Conservation (phyloP, 2,888 invertebrate species). For the Clivina fossor region DNA sequence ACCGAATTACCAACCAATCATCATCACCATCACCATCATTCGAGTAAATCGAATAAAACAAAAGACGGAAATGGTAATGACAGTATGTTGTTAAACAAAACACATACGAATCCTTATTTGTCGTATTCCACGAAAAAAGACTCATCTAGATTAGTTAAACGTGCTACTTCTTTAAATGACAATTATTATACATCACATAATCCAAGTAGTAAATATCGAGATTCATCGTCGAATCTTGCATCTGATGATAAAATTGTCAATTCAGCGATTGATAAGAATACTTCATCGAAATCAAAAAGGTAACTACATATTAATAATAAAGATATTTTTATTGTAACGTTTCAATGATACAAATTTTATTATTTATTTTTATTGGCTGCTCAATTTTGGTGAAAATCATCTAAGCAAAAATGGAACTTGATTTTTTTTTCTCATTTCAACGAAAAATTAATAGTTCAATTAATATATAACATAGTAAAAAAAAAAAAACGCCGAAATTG, state of each 20-base stretch:
- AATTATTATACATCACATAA: slow-evolving; percentile 8
- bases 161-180: slow-evolving; percentile 15
- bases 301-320: too few relatives aligned
- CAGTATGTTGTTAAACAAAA: slow-evolving; percentile 5
- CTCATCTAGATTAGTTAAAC: slow-evolving; percentile 10
- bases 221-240: background rate
- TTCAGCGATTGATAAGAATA: slow-evolving; percentile 7
- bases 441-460: too few relatives aligned
- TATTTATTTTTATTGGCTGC: too few relatives aligned
- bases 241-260: background rate
- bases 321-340: too few relatives aligned
- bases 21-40: slow-evolving; percentile 3
- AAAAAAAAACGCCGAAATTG: too few relatives aligned
- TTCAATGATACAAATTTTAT: too few relatives aligned
- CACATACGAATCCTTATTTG: slow-evolving; percentile 5
- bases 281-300: slow-evolving; percentile 10
- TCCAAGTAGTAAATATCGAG: slow-evolving; percentile 7
- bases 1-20: background rate
- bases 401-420: too few relatives aligned
- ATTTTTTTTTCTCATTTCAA: too few relatives aligned
- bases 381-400: too few relatives aligned
- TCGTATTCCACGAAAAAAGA: slow-evolving; percentile 9
- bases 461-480: too few relatives aligned
- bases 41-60: too few relatives aligned
- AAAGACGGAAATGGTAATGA: slow-evolving; percentile 2